Evolutionary conservation across 2,888 invertebrate species (phyloP).

Genomic region (Nomada ruficornis): DNA sequence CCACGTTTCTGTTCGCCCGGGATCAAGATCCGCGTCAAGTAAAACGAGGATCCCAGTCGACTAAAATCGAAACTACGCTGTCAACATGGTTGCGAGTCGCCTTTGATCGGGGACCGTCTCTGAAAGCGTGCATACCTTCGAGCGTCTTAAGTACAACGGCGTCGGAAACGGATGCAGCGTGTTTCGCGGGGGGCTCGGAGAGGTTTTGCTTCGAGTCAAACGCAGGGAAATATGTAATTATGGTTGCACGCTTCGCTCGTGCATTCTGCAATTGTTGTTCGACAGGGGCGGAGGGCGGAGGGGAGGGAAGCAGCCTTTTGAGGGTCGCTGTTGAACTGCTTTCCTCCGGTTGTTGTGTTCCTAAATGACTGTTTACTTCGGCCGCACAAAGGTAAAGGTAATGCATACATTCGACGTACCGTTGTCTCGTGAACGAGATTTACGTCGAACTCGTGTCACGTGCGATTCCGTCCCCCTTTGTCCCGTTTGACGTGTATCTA

Average conservation of each 20-base stretch:
- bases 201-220: conserved; percentile 15
- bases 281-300: background rate
- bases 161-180: background rate
- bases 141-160: conserved; percentile 10
- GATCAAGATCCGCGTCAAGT: background rate
- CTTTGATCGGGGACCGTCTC: conserved; percentile 20
- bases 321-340: conserved; percentile 3
- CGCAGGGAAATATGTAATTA: conserved; percentile 37
- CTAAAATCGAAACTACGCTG: background rate
- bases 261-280: conserved; percentile 25
- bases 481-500: background rate
- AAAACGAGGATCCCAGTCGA: background rate
- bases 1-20: background rate
- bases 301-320: conserved; percentile 1
- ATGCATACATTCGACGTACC: background rate
- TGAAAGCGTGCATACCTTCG: conserved; percentile 4
- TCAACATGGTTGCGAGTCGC: background rate
- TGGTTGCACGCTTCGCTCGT: conserved; percentile 12
- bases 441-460: conserved; percentile 16
- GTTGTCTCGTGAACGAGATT: conserved; percentile 11
- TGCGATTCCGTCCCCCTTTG: background rate
- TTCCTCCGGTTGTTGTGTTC: conserved; percentile 8
- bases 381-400: background rate
- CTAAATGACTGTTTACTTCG: conserved; percentile 39
- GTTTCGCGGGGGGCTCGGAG: conserved; percentile 17